Evolutionary conservation across 2,888 invertebrate genomes (phyloP).

Genomic region (Hirtodrosophila histrioides): DNA sequence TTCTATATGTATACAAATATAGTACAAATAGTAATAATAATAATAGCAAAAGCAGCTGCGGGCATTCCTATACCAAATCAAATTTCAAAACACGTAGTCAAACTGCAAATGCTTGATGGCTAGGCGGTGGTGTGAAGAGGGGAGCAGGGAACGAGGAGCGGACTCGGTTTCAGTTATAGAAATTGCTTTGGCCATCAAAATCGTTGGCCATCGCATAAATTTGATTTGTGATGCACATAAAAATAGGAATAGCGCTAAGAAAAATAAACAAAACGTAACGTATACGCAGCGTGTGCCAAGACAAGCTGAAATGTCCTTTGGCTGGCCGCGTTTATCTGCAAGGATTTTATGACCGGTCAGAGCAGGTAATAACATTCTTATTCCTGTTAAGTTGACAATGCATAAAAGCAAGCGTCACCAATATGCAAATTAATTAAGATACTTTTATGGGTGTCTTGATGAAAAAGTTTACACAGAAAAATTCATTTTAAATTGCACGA

Average conservation of each 20-base stretch:
- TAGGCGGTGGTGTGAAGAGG: background rate
- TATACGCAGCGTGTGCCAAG: constrained; percentile 55
- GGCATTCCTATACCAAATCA: constrained; percentile 48
- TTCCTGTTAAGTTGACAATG: constrained; percentile 37
- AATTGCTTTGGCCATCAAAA: constrained; percentile 50
- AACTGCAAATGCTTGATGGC: constrained; percentile 16
- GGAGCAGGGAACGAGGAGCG: background rate
- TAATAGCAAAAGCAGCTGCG: constrained; percentile 45
- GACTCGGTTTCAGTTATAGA: constrained; percentile 23
- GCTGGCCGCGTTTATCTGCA: constrained; percentile 6
- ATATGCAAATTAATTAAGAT: constrained; percentile 32
- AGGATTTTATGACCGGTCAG: constrained; percentile 30
- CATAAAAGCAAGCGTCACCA: constrained; percentile 7
- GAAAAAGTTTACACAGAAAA: background rate
- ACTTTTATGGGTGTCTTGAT: constrained; percentile 13
- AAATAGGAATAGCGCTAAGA: constrained; percentile 35
- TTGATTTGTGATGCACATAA: constrained; percentile 75
- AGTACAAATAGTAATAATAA: constrained; percentile 56
- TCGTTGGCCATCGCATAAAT: constrained; percentile 70
- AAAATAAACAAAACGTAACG: constrained; percentile 32
- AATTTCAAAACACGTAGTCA: constrained; percentile 71
- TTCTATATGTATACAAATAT: constrained; percentile 32
- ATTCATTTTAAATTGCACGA: background rate
- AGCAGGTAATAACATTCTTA: constrained; percentile 45
- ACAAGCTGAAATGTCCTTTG: constrained; percentile 3